phyloP scores from a whole-genome alignment of 2,113 vertebrate genomes.

The Lynx canadensis region DNA sequence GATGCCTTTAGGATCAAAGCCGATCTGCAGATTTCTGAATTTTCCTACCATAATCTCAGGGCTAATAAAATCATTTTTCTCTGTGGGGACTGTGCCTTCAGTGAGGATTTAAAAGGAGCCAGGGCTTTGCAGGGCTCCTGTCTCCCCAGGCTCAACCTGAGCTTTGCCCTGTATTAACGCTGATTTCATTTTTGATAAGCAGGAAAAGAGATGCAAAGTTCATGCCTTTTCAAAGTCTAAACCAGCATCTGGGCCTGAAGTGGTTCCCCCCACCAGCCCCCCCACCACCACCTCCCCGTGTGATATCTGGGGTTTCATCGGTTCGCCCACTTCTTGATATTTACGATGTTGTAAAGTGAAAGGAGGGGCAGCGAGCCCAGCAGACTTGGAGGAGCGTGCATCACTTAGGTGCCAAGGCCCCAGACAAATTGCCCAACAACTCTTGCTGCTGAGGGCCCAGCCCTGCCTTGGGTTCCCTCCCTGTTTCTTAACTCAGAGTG shows the following conservation, averaged over 20 bases:
- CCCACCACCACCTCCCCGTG: rapidly evolving
- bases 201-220: constrained; percentile 25
- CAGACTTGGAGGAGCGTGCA: too few relatives aligned
- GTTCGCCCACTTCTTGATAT: neutral
- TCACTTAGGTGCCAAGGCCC: neutral
- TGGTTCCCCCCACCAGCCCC: neutral
- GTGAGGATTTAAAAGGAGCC: constrained; percentile 23
- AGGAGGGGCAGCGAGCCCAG: neutral
- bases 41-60: neutral
- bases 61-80: constrained; percentile 56
- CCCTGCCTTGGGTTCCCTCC: neutral
- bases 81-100: constrained; percentile 3
- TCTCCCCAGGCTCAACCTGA: neutral
- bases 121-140: neutral
- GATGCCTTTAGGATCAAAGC: neutral
- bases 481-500: neutral
- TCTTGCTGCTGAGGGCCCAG: neutral
- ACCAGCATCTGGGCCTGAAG: neutral
- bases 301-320: neutral
- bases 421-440: neutral
- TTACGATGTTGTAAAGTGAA: neutral
- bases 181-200: constrained; percentile 36
- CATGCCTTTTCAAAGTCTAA: constrained; percentile 27
- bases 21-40: neutral
- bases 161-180: constrained; percentile 42